Evolutionary conservation across 2,797 vertebrate genomes (phyloP).

Genomic region (Nyctibius grandis): DNA sequence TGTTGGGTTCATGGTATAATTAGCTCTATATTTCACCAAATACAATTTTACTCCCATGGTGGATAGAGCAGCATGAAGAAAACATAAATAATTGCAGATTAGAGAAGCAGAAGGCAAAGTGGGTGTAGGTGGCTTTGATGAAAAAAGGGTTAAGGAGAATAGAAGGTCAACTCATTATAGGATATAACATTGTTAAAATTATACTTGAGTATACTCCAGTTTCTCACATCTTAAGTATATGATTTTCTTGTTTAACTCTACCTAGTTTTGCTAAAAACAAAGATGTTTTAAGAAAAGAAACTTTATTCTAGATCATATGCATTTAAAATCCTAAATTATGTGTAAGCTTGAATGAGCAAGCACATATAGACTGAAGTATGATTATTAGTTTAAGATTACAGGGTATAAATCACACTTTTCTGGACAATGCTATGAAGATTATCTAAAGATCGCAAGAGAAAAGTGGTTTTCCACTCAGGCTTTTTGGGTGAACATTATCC

Average conservation of each 20-base stretch:
- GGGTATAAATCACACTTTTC: neutral
- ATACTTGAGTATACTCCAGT: constrained; percentile 42
- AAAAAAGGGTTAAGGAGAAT: constrained; percentile 81
- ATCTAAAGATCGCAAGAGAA: neutral
- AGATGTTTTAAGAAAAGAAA: neutral
- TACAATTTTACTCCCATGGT: constrained; percentile 80
- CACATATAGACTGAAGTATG: neutral
- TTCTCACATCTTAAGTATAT: constrained; percentile 53
- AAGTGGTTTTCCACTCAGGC: neutral
- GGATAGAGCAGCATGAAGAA: constrained; percentile 79
- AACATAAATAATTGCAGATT: constrained; percentile 86
- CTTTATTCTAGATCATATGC: neutral
- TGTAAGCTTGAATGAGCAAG: neutral
- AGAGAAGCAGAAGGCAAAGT: constrained; percentile 84
- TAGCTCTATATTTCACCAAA: constrained; percentile 84
- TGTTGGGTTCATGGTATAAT: constrained; percentile 81
- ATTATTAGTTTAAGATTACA: neutral
- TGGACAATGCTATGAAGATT: neutral
- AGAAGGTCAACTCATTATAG: constrained; percentile 77
- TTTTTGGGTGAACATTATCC: neutral
- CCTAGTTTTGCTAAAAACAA: constrained; percentile 50
- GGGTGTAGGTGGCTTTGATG: constrained; percentile 78
- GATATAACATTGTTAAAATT: constrained; percentile 67
- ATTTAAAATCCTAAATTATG: constrained; percentile 23
- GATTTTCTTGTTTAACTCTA: constrained; percentile 45